Evolutionary conservation across 2,113 vertebrate species (phyloP).

Genomic region (Engystomops pustulosus): DNA sequence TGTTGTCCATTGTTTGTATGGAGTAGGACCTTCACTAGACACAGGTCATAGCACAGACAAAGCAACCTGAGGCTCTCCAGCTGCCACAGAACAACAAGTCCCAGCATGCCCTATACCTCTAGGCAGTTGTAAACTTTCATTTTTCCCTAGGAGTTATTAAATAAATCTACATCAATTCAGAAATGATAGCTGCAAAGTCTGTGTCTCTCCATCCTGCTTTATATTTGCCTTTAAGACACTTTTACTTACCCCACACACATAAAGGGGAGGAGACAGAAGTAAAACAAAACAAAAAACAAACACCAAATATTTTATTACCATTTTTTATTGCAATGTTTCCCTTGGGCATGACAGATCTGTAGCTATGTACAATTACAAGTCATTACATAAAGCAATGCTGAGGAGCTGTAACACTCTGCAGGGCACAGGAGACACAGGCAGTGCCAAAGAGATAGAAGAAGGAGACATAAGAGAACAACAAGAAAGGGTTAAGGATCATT

Average conservation of each 20-base stretch:
- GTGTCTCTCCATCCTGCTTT: background rate
- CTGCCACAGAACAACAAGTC: background rate
- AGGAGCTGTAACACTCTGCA: constrained; percentile 18
- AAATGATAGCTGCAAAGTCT: background rate
- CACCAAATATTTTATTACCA: constrained; percentile 40
- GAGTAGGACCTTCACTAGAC: background rate
- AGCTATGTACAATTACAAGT: constrained; percentile 43
- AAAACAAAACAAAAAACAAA: constrained; percentile 38
- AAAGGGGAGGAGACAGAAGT: constrained; percentile 17
- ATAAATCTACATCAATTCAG: background rate
- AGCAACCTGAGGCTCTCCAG: background rate
- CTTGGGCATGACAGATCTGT: constrained; percentile 35
- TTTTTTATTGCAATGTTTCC: constrained; percentile 43
- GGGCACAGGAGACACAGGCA: background rate
- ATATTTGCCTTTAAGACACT: constrained; percentile 9
- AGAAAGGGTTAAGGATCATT: background rate
- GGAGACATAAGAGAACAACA: background rate
- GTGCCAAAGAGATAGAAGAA: constrained; percentile 25
- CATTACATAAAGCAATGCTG: constrained; percentile 52
- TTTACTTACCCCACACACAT: constrained; percentile 12
- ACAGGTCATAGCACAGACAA: background rate
- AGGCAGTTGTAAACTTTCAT: background rate
- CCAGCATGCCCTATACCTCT: background rate
- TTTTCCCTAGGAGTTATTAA: background rate
- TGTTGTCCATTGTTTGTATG: background rate